Conservation (phyloP, 2,888 invertebrate genomes). For the Calliphora vomitoria region DNA sequence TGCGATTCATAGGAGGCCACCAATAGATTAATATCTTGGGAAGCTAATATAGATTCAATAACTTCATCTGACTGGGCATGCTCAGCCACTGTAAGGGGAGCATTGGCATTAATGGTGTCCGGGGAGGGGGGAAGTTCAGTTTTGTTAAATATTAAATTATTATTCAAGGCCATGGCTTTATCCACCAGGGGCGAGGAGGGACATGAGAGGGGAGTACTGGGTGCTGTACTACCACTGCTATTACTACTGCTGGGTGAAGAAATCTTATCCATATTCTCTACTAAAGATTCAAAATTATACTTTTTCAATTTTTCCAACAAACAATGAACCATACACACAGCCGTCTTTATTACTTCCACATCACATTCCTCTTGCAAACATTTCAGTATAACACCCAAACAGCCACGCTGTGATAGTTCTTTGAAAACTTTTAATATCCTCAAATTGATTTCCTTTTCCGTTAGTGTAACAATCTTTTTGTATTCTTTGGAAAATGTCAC, state of each 20-base stretch:
- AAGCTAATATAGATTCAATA: slow-evolving; percentile 80
- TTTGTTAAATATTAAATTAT: slow-evolving; percentile 8
- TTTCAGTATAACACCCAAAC: slow-evolving; percentile 89
- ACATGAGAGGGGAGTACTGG: background rate
- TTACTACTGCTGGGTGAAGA: background rate
- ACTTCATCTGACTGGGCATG: slow-evolving; percentile 76
- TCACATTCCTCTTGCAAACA: slow-evolving; percentile 89
- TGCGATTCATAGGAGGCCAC: slow-evolving; percentile 86
- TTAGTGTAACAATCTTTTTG: slow-evolving; percentile 91
- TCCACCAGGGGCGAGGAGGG: background rate
- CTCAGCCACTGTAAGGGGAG: slow-evolving; percentile 12
- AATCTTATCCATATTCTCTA: slow-evolving; percentile 79
- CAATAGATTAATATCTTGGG: slow-evolving; percentile 80
- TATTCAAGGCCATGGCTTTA: background rate
- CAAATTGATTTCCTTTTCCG: slow-evolving; percentile 86
- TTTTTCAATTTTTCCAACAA: slow-evolving; percentile 86
- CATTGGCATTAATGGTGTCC: background rate
- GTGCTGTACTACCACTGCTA: background rate
- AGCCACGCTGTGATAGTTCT: slow-evolving; percentile 89
- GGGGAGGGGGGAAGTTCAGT: background rate
- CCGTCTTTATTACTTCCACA: slow-evolving; percentile 88
- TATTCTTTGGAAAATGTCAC: slow-evolving; percentile 92
- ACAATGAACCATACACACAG: slow-evolving; percentile 85
- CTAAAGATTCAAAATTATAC: slow-evolving; percentile 85
- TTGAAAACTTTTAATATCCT: slow-evolving; percentile 88